These are phyloP conservation scores for Thermophis baileyi DNA, from an alignment of 2,113 vertebrate genomes.

Conservation along the genomic window DNA sequence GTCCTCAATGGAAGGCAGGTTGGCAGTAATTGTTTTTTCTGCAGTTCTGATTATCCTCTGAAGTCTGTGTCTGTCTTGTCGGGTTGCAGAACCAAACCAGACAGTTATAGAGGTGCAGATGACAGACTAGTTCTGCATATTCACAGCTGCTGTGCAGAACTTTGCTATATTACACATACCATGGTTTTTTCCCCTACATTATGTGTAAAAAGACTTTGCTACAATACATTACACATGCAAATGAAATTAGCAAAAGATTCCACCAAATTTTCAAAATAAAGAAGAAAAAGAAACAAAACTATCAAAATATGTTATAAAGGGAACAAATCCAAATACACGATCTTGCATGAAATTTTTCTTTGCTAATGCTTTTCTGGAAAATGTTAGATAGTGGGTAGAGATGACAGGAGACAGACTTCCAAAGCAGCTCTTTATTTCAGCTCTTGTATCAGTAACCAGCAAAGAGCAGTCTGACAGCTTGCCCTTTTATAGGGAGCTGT, in stretches of 20 bases:
- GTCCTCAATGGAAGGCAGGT: too few species aligned
- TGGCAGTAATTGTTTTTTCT: too few species aligned
- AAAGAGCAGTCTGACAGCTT: too few species aligned
- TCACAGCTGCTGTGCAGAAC: not conserved
- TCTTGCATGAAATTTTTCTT: not conserved
- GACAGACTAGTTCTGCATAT: not conserved
- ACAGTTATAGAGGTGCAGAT: too few species aligned
- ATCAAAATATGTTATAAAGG: not conserved
- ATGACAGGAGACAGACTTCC: too few species aligned
- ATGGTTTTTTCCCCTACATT: not conserved
- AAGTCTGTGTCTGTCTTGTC: too few species aligned
- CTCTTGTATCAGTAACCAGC: too few species aligned
- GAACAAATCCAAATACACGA: not conserved
- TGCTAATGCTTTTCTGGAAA: not conserved
- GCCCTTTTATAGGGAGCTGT: too few species aligned
- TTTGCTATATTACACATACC: not conserved
- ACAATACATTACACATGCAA: not conserved
- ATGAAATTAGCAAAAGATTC: not conserved
- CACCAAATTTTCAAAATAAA: not conserved
- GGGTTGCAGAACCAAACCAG: too few species aligned
- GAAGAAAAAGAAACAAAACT: not conserved
- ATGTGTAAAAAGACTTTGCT: not conserved
- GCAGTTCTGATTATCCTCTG: too few species aligned
- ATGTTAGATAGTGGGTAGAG: too few species aligned
- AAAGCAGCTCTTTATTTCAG: too few species aligned